Evolutionary conservation across 2,113 vertebrate genomes (phyloP).

Genomic region (Passer domesticus): DNA sequence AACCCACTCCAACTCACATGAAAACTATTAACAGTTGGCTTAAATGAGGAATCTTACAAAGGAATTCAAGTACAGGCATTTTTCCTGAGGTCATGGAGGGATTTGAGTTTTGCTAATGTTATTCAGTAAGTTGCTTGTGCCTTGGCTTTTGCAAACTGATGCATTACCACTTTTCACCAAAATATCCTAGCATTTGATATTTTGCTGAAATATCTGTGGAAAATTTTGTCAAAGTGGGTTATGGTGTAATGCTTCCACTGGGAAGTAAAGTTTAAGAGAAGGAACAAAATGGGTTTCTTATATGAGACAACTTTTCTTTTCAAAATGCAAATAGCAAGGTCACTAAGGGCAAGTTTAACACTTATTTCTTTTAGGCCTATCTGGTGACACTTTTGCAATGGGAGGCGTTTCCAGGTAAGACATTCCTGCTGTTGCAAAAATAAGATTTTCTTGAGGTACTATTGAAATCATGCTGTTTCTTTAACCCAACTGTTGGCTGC

Average conservation of each 20-base stretch:
- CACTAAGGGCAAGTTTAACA: neutral
- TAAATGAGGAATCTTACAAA: neutral
- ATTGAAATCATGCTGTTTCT: neutral
- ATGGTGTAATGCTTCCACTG: neutral
- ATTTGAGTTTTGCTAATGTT: neutral
- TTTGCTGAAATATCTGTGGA: neutral
- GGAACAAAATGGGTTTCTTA: rapidly evolving
- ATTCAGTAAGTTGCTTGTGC: neutral
- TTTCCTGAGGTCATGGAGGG: neutral
- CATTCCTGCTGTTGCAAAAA: neutral
- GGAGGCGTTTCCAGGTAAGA: neutral
- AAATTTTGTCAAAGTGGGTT: neutral
- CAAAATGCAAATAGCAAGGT: neutral
- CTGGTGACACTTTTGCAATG: neutral
- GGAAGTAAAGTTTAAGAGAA: neutral
- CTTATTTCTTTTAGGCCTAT: neutral
- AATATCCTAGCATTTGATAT: neutral
- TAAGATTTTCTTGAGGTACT: neutral
- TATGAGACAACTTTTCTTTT: neutral
- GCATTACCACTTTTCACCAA: neutral
- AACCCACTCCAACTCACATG: neutral
- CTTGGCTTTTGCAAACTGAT: neutral
- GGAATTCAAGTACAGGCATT: neutral
- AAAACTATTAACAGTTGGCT: neutral
- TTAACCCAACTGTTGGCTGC: rapidly evolving